Evolutionary conservation across 2,113 vertebrate species (phyloP).

Genomic region (Synodontis membranacea): DNA sequence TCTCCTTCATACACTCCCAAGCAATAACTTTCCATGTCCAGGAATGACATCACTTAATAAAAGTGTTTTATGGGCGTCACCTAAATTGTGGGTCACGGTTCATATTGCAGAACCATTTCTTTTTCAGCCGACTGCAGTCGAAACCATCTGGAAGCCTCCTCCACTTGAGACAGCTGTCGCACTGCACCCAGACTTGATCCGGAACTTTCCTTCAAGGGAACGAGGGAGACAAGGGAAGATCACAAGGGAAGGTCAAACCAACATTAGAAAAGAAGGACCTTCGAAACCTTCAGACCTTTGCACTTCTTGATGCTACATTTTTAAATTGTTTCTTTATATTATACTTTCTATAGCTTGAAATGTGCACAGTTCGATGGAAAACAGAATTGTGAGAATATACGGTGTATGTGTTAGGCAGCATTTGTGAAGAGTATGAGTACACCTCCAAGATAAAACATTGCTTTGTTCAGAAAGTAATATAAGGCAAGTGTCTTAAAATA

Average conservation of each 20-base stretch:
- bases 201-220: conserved; percentile 72
- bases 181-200: conserved; percentile 85
- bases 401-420: neutral
- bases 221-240: neutral
- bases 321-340: neutral
- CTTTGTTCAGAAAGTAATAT: neutral
- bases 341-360: neutral
- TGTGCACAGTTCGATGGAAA: neutral
- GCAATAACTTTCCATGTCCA: neutral
- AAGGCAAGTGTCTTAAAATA: neutral
- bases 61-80: conserved; percentile 47
- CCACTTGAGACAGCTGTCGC: conserved; percentile 84
- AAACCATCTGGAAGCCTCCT: conserved; percentile 83
- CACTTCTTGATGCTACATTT: neutral
- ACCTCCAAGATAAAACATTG: neutral
- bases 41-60: conserved; percentile 18
- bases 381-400: neutral
- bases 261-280: neutral
- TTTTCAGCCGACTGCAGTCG: conserved; percentile 69
- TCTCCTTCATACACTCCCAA: neutral
- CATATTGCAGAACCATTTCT: conserved; percentile 83
- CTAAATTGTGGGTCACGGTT: conserved; percentile 78
- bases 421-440: neutral
- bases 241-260: neutral
- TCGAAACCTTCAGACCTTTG: neutral